Evolutionary conservation across 92 coral and sea anemone species (phyloP).

Genomic region (Actinostola sp.): DNA sequence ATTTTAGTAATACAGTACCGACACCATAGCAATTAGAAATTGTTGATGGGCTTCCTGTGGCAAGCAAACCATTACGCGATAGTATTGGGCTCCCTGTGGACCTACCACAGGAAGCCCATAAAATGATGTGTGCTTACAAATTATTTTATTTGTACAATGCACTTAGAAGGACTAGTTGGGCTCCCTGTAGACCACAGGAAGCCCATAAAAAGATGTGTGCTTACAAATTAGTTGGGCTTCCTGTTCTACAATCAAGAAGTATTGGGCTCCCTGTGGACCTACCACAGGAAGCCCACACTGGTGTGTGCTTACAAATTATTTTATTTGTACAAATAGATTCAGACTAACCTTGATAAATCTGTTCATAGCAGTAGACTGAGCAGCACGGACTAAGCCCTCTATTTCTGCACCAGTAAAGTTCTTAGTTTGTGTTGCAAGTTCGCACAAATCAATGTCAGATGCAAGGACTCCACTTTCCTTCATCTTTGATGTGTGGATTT

Average conservation of each 20-base stretch:
- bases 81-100: too few species aligned
- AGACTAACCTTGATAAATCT: conserved; percentile 83
- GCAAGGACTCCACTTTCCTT: conserved; percentile 83
- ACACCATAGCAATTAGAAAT: too few species aligned
- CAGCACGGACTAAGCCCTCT: conserved; percentile 97
- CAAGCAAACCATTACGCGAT: too few species aligned
- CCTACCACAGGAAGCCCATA: not conserved
- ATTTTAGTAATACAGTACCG: too few species aligned
- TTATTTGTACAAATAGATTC: not conserved
- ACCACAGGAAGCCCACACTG: not conserved
- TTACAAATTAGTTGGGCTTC: too few species aligned
- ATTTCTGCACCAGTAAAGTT: conserved; percentile 99
- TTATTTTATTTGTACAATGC: not conserved
- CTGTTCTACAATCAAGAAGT: too few species aligned
- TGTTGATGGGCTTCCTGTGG: too few species aligned
- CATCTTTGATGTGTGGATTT: conserved; percentile 92
- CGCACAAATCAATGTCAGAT: conserved; percentile 76
- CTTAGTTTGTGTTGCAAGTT: conserved; percentile 92
- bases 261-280: too few species aligned
- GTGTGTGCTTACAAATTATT: not conserved
- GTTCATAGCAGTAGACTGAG: conserved; percentile 97
- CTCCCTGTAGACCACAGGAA: too few species aligned
- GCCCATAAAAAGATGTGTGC: too few species aligned
- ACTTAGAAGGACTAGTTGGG: too few species aligned
- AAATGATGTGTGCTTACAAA: too few species aligned